Percentiles rank a stretch among this genome's conserved stretches.
Conservation (phyloP, 1,140 invertebrate species). For the Macrostomum lignano region DNA sequence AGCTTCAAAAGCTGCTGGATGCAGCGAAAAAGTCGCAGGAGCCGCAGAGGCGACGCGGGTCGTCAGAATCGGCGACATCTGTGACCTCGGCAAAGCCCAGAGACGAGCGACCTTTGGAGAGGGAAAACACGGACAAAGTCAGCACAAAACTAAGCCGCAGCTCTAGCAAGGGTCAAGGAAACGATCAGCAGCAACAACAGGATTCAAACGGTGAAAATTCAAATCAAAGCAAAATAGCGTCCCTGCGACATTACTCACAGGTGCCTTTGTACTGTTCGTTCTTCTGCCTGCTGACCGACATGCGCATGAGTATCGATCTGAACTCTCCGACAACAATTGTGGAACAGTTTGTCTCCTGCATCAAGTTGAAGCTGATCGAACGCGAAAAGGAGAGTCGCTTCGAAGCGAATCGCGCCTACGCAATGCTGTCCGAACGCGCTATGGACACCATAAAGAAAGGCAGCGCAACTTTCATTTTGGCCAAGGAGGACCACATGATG, state of each 20-base stretch:
- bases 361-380: slow-evolving; percentile 2
- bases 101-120: neutral
- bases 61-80: too few species aligned
- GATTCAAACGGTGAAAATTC: neutral
- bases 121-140: neutral
- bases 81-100: neutral
- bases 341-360: slow-evolving; percentile 1
- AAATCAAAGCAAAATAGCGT: neutral
- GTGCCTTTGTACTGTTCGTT: neutral
- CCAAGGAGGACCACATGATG: neutral
- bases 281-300: slow-evolving; percentile 1
- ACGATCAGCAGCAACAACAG: neutral
- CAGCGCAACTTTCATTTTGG: neutral
- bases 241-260: slow-evolving; percentile 1
- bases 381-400: slow-evolving; percentile 1
- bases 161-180: neutral
- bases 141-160: neutral
- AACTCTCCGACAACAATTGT: slow-evolving; percentile 1
- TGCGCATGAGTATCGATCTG: neutral
- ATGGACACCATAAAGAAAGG: slow-evolving; percentile 1
- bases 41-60: neutral
- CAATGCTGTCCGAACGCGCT: neutral
- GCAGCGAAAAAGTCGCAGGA: neutral
- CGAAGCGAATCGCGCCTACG: neutral
- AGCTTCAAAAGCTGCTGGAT: neutral